A percentile compares a stretch with the other conserved stretches of the same genome.
These are phyloP conservation scores for Phaedon cochleariae DNA, from an alignment of 2,888 invertebrate species.

Conservation along the genomic window DNA sequence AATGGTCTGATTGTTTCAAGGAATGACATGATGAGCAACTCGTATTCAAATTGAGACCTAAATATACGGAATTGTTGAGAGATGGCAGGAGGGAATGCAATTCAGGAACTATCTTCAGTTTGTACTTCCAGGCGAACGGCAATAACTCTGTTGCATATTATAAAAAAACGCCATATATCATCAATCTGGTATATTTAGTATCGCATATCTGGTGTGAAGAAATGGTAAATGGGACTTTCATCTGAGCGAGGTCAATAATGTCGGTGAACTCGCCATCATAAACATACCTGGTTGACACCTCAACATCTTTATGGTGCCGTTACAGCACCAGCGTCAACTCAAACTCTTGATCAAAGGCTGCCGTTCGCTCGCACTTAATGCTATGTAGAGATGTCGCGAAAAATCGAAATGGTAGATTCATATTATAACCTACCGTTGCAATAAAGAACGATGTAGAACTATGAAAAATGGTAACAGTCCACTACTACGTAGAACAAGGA, in stretches of 20 bases:
- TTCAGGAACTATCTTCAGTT: not conserved
- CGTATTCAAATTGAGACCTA: no score
- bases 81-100: no score
- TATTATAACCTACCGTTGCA: not conserved
- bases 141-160: not conserved
- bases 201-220: slow-evolving; percentile 28
- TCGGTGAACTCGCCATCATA: slow-evolving; percentile 57
- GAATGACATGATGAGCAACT: no score
- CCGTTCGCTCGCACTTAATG: slow-evolving; percentile 4
- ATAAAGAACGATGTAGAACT: no score
- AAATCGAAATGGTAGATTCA: not conserved
- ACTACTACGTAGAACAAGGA: no score
- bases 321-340: slow-evolving; percentile 54
- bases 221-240: slow-evolving; percentile 39
- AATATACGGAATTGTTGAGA: no score
- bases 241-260: slow-evolving; percentile 45
- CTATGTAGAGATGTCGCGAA: not conserved
- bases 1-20: no score
- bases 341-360: slow-evolving; percentile 53
- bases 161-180: not conserved
- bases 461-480: no score
- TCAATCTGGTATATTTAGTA: slow-evolving; percentile 10
- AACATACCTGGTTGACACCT: slow-evolving; percentile 55
- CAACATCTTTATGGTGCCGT: slow-evolving; percentile 59
- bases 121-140: not conserved